phyloP scores from a whole-genome alignment of 2,113 vertebrate genomes.

The Propithecus coquereli region DNA sequence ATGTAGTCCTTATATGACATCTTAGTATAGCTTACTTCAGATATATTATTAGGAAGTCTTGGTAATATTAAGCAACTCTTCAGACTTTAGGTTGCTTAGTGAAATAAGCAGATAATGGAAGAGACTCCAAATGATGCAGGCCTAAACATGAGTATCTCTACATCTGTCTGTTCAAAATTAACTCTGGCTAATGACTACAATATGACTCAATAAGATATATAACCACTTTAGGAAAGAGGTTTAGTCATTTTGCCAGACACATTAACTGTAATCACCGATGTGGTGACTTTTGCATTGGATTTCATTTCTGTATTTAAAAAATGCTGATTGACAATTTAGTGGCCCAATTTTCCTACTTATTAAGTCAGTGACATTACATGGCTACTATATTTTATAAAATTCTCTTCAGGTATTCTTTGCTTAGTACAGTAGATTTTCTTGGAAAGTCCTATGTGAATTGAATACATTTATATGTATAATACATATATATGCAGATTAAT shows the following conservation, averaged over 20 bases:
- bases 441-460: background rate
- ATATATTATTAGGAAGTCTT: slow-evolving; percentile 34
- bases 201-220: slow-evolving; percentile 67
- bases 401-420: background rate
- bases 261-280: slow-evolving; percentile 54
- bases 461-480: background rate
- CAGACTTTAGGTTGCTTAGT: slow-evolving; percentile 49
- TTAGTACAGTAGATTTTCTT: slow-evolving; percentile 7
- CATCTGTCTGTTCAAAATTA: slow-evolving; percentile 69
- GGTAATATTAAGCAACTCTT: slow-evolving; percentile 44
- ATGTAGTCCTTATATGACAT: background rate
- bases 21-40: background rate
- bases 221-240: slow-evolving; percentile 63
- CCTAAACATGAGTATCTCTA: slow-evolving; percentile 65
- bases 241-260: slow-evolving; percentile 64
- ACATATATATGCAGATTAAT: background rate
- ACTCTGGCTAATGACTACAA: slow-evolving; percentile 63
- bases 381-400: slow-evolving; percentile 4
- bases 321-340: background rate
- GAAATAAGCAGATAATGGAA: slow-evolving; percentile 68
- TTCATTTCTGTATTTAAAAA: slow-evolving; percentile 27
- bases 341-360: slow-evolving; percentile 15
- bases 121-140: slow-evolving; percentile 50
- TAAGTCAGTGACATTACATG: slow-evolving; percentile 8
- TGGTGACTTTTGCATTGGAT: slow-evolving; percentile 39